Conservation (phyloP, 1,140 invertebrate genomes). For the Caenorhabditis tropicalis region DNA sequence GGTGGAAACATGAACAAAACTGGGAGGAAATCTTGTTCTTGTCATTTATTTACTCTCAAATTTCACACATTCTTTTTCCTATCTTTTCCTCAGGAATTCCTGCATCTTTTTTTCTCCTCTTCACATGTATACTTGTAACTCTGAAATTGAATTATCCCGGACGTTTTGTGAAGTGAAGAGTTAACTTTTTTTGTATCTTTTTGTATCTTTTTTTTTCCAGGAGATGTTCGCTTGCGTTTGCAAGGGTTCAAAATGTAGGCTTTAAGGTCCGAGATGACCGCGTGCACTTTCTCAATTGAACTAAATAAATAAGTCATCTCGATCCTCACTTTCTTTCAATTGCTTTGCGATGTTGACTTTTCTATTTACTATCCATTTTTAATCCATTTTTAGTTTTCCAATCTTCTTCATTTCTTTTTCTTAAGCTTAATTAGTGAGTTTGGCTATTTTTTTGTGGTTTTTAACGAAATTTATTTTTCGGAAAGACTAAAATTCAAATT, state of each 20-base stretch:
- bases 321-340: background rate
- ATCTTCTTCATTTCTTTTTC: background rate
- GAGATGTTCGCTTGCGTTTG: background rate
- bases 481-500: background rate
- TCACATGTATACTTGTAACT: background rate
- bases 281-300: background rate
- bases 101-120: background rate
- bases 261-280: too few species aligned
- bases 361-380: background rate
- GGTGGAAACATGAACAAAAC: slow-evolving; percentile 6
- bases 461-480: background rate
- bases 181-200: slow-evolving; percentile 31
- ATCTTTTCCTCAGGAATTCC: background rate
- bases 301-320: slow-evolving; percentile 12
- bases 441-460: background rate
- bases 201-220: background rate
- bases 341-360: background rate
- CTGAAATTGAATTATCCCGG: background rate
- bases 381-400: background rate
- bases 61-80: background rate
- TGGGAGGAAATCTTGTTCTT: background rate
- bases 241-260: too few species aligned
- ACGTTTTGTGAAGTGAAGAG: slow-evolving; percentile 2
- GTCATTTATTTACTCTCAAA: slow-evolving; percentile 7
- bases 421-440: too few species aligned